These are phyloP conservation scores for Lasioglossum pauxillum DNA, from an alignment of 2,888 invertebrate genomes.

Conservation along the genomic window DNA sequence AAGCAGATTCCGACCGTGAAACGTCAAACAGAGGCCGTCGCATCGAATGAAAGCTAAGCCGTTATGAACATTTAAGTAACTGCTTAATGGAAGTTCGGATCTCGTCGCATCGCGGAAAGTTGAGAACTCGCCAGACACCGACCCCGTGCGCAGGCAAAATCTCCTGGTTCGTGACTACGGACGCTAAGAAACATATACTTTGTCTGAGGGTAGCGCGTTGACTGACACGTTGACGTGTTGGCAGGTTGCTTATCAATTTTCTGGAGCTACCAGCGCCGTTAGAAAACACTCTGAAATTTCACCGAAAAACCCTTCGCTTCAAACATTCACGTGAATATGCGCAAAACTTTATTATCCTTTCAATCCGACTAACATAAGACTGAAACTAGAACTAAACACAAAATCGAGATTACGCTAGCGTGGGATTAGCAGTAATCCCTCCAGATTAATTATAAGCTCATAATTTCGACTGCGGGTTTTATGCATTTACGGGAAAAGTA, in stretches of 20 bases:
- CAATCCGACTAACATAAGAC: not conserved
- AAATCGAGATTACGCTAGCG: not conserved
- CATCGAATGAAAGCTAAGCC: constrained; percentile 63
- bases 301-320: not conserved
- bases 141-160: constrained; percentile 25
- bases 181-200: constrained; percentile 19
- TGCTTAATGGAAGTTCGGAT: constrained; percentile 71
- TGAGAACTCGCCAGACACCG: constrained; percentile 65
- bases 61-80: constrained; percentile 74
- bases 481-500: not conserved
- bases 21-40: constrained; percentile 50
- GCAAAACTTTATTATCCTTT: not conserved
- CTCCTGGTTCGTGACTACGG: constrained; percentile 28
- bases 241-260: not conserved
- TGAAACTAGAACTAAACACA: not conserved
- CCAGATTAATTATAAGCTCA: not conserved
- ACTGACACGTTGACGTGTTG: constrained; percentile 6
- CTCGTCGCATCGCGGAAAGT: constrained; percentile 65
- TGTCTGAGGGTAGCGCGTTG: not conserved
- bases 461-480: not conserved
- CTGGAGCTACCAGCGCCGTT: not conserved
- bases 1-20: constrained; percentile 15
- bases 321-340: not conserved
- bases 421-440: not conserved
- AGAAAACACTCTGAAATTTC: not conserved